phyloP scores from a whole-genome alignment of 1,140 invertebrate species.

The Periplaneta americana region DNA sequence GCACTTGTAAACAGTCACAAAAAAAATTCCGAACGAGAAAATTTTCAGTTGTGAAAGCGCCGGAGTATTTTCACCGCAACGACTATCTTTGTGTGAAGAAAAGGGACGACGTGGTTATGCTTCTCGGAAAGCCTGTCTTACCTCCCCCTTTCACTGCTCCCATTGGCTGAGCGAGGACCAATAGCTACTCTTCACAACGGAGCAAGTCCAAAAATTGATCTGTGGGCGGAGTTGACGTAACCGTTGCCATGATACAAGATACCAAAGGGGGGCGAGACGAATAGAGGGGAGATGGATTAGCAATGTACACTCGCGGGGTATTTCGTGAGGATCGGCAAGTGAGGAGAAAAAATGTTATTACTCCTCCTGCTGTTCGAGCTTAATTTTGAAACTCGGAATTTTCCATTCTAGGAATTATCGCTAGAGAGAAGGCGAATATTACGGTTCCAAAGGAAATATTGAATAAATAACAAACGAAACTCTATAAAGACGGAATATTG shows the following conservation, averaged over 20 bases:
- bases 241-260: background rate
- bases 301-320: background rate
- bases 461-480: no score
- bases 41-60: background rate
- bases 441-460: background rate
- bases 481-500: no score
- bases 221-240: background rate
- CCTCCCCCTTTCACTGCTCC: background rate
- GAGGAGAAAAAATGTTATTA: background rate
- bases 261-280: background rate
- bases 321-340: no score
- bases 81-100: background rate
- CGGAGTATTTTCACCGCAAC: background rate
- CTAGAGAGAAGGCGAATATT: no score
- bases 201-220: background rate
- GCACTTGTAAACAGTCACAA: background rate
- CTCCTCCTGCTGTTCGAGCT: background rate
- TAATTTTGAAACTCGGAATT: background rate
- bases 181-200: background rate
- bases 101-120: background rate
- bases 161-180: background rate
- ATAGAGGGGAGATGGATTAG: background rate
- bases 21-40: background rate
- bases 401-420: background rate
- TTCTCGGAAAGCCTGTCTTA: background rate